Base-by-base conservation (phyloP, 2,113 vertebrate genomes). In the Epinephelus lanceolatus region DNA sequence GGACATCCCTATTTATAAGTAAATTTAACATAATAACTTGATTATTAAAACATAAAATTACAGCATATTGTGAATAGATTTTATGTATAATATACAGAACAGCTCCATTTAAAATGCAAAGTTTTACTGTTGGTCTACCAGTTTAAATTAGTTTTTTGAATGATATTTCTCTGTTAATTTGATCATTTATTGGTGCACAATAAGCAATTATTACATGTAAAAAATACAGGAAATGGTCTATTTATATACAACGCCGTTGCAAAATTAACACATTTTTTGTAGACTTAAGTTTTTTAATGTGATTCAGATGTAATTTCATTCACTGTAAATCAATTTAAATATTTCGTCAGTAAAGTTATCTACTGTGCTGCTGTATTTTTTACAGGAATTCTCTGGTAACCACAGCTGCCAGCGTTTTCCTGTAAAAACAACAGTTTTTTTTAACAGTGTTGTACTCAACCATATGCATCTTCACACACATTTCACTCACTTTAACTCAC, bases 41-140 rank as follows among this genome's bases (percentile, higher is more conserved):
- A 68, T 68, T 51, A 52, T 68, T 51, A 67, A 51, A 68, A 51
- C 45, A 68, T 66, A 17, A 51, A 68, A 68, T 30, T 68, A 69
- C 25, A 69, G 47, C 25, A 52, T 21, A 52, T 69, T 52, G 13
- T 69, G 15, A 27, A 19, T 27, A 68, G 23, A 68, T 51, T 51
- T 51, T 68, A 68, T 52, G 77, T 79, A 71, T 79, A 63, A 79
- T 53, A 79, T 62, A 79, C 77, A 63, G 57, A 71, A 62, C 47
- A 71, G n/a, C 45, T 70, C 76, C 19, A 70, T 52, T 68, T 78
- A 69, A 69, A 78, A 78, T 70, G 23, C 65, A 68, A 70, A 70
- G 66, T 78, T 78, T 51, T 30, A 71, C 55, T 78, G 73, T 76
- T 53, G 53, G 13, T 61, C 0, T 30, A 78, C 56, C 55, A 78